Percentiles rank a stretch among this genome's conserved stretches.
These are phyloP conservation scores for Phalanger gymnotis DNA, from an alignment of 2,797 vertebrate species.

Conservation along the genomic window DNA sequence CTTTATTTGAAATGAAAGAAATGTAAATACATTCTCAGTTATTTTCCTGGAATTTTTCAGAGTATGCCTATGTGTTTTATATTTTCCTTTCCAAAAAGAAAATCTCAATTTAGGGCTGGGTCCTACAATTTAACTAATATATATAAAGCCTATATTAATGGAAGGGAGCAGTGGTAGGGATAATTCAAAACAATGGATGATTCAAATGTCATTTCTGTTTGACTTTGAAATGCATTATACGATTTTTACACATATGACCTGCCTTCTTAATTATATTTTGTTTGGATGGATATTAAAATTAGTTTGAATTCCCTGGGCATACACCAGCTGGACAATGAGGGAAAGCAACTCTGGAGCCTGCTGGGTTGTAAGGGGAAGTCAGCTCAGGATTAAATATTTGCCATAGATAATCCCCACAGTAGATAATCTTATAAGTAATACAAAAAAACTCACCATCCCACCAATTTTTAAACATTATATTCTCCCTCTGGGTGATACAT, in stretches of 20 bases:
- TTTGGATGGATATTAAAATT: constrained; percentile 6
- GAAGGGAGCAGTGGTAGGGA: not conserved
- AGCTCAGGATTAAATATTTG: constrained; percentile 5
- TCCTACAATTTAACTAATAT: not conserved
- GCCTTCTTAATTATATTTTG: not conserved
- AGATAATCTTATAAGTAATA: not conserved
- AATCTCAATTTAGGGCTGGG: not conserved
- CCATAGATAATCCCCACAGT: not conserved
- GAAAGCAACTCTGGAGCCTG: not conserved
- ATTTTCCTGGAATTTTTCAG: not conserved
- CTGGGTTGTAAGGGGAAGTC: not conserved
- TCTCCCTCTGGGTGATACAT: constrained; percentile 30
- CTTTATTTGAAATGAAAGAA: not conserved
- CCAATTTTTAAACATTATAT: constrained; percentile 39
- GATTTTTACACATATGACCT: not conserved
- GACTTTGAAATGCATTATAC: not conserved
- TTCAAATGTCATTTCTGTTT: not conserved
- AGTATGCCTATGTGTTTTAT: not conserved
- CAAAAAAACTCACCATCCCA: not conserved
- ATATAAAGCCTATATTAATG: not conserved
- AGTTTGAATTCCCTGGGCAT: not conserved
- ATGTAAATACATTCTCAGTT: not conserved
- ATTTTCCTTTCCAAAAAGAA: not conserved
- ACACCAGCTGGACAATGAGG: not conserved
- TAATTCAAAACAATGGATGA: not conserved